Evolutionary conservation across 2,888 invertebrate species (phyloP).

Genomic region (Melanchra persicariae): DNA sequence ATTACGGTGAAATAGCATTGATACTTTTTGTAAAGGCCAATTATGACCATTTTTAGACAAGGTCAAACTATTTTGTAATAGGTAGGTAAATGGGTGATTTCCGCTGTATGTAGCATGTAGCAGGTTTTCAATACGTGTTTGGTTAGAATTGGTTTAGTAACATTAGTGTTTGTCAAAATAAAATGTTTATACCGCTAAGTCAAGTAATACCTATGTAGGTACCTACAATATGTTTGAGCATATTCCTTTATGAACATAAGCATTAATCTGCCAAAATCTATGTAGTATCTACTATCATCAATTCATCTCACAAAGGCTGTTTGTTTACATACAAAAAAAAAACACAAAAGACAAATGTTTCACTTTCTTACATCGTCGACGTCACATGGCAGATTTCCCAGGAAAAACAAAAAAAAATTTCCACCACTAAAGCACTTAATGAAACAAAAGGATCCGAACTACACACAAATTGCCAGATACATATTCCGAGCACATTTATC

Average conservation of each 20-base stretch:
- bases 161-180: too few relatives aligned
- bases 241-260: too few relatives aligned
- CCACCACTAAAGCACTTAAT: constrained; percentile 76
- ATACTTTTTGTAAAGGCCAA: neutral
- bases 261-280: neutral
- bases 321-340: constrained; percentile 39
- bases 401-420: constrained; percentile 69
- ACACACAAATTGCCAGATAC: constrained; percentile 82
- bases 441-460: constrained; percentile 82
- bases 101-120: constrained; percentile 2
- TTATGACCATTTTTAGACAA: constrained; percentile 24
- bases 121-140: neutral
- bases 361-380: constrained; percentile 56
- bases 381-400: constrained; percentile 72
- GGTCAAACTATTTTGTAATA: constrained; percentile 28
- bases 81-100: constrained; percentile 42
- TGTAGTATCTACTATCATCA: neutral
- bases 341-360: constrained; percentile 57
- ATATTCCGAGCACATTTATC: constrained; percentile 87
- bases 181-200: too few relatives aligned
- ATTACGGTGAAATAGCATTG: neutral
- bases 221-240: too few relatives aligned
- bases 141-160: neutral
- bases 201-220: too few relatives aligned
- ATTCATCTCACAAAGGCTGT: constrained; percentile 18